These are phyloP conservation scores for Thelaira solivaga DNA, from an alignment of 2,888 invertebrate genomes.

Conservation along the genomic window DNA sequence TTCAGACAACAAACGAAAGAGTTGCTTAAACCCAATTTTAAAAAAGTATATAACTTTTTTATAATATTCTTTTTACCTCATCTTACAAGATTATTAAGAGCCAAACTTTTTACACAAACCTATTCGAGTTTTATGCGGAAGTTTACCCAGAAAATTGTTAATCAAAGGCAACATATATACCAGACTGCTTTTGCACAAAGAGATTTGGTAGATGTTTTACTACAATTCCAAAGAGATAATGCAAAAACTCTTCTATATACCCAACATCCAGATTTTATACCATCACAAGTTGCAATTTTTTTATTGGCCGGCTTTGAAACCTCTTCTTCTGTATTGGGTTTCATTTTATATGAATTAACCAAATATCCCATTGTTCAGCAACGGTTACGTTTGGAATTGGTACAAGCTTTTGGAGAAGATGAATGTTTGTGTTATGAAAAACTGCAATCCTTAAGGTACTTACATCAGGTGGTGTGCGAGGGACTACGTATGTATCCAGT, in stretches of 20 bases:
- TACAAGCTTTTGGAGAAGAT: neutral
- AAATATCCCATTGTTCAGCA: constrained; percentile 74
- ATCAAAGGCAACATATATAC: neutral
- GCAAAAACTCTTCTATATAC: neutral
- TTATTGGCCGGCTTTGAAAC: constrained; percentile 74
- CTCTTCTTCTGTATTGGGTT: constrained; percentile 75
- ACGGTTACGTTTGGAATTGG: constrained; percentile 74
- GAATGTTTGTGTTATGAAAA: constrained; percentile 71
- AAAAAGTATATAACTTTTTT: constrained; percentile 68
- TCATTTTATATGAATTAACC: constrained; percentile 76
- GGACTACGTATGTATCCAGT: constrained; percentile 74
- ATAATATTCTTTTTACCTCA: constrained; percentile 70
- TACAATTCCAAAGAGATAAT: constrained; percentile 61
- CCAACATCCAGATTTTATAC: constrained; percentile 69
- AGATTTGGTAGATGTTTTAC: constrained; percentile 78
- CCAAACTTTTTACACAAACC: constrained; percentile 69
- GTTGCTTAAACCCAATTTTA: constrained; percentile 66
- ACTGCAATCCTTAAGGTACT: constrained; percentile 73
- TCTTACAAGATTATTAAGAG: constrained; percentile 63
- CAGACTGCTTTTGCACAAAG: constrained; percentile 43
- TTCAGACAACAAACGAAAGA: constrained; percentile 66
- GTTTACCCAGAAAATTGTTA: constrained; percentile 8
- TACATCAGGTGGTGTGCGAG: constrained; percentile 76
- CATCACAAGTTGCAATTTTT: constrained; percentile 73
- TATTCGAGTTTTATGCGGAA: constrained; percentile 71